Evolutionary conservation across 2,113 vertebrate genomes (phyloP), one percentile per base, ranked within the genome.

Genomic region (Cyrtonyx montezumae): DNA sequence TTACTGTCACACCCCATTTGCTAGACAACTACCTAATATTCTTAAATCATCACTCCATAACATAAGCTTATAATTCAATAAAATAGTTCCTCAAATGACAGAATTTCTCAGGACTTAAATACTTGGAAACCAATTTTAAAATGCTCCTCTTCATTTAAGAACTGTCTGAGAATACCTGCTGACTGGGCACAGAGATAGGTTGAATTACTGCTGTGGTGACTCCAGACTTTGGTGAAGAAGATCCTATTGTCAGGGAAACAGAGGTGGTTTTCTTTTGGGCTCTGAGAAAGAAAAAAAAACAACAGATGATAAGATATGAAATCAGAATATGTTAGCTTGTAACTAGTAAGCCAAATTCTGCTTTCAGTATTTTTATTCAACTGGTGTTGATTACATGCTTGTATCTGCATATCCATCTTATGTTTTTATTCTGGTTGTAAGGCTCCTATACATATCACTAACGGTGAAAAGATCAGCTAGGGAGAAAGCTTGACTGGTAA

Each of bases 211-310:
- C 98, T 62, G 98, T 98, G 77, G 98, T 99, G 74, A 98, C 98
- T 71, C 99, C 98, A 79, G 97, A 98, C 96, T 99, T 99, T 28
- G 99, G 99, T 36, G 99, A 98, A 26, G 99, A 98, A 6, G 99
- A 98, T 75, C 98, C 99, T 96, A 99, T 99, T 14, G 99, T 99
- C 92, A 99, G 96, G 69, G 99, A 99, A 96, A 99, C 98, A 1
- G 99, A 99, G 26, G 98, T 98, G 9, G 97, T 99, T 98, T 99
- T 99, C 98, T 99, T 99, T 89, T 99, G 99, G 67, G 97, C 97
- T 94, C 99, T 99, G 93, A 75, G 93, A 96, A 83, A 68, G 88
- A 18, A 91, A 26, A 26, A 32, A 63, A 78, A 30, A 49, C 32
- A 87, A 11, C 0, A 15, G 12, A 53, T 62, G 45, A 36, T 30